phyloP scores from a whole-genome alignment of 2,888 invertebrate species.

The Lucinisca nassula region DNA sequence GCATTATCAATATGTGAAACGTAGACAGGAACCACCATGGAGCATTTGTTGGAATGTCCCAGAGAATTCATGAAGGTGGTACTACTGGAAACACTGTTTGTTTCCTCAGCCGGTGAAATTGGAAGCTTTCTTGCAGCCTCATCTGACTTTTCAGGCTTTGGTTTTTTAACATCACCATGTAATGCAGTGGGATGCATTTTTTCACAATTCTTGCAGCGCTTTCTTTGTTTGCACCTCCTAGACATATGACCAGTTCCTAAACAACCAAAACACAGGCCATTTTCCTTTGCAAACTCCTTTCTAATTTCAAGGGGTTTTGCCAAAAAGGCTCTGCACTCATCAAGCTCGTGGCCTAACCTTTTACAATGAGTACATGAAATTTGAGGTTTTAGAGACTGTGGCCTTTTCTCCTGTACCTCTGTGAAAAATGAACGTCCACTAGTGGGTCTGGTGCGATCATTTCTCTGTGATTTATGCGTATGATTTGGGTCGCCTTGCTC shows the following conservation, averaged over 20 bases:
- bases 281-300: constrained; percentile 41
- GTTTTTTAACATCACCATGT: constrained; percentile 40
- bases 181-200: constrained; percentile 48
- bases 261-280: constrained; percentile 53
- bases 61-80: neutral
- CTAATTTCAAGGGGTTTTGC: constrained; percentile 38
- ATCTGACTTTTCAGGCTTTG: neutral
- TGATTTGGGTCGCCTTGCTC: neutral
- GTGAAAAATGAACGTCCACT: neutral
- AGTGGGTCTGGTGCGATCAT: neutral
- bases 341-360: constrained; percentile 30
- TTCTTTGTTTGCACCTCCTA: constrained; percentile 35
- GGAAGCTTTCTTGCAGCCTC: neutral
- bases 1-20: constrained; percentile 55
- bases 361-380: constrained; percentile 27
- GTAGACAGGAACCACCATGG: constrained; percentile 61
- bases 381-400: neutral
- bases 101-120: neutral
- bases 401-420: neutral
- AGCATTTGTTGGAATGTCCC: neutral
- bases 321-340: constrained; percentile 36
- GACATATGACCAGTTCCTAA: constrained; percentile 43
- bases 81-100: neutral
- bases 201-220: constrained; percentile 38
- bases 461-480: neutral